A percentile compares a stretch with the other conserved stretches of the same genome.
These are phyloP conservation scores for Phylloscopus trochilus DNA, from an alignment of 2,113 vertebrate genomes.

Conservation along the genomic window DNA sequence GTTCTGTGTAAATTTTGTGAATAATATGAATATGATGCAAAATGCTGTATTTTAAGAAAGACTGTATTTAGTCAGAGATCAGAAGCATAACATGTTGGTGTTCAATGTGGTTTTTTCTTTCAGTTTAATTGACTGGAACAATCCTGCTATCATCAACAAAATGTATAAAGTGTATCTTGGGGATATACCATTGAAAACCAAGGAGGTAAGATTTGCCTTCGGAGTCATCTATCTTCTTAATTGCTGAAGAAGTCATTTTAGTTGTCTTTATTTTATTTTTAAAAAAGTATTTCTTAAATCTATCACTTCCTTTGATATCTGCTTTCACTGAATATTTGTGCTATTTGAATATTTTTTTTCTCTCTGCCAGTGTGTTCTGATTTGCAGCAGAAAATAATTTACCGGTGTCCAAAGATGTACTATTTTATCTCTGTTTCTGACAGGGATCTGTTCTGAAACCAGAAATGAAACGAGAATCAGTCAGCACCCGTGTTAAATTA, in stretches of 20 bases:
- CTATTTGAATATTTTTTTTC: neutral
- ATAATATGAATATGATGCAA: neutral
- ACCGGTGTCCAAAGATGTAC: neutral
- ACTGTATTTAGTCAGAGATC: neutral
- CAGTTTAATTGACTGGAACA: slow-evolving; percentile 98
- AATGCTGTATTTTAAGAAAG: neutral
- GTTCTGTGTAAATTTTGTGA: neutral
- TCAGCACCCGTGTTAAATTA: slow-evolving; percentile 95
- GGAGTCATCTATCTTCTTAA: neutral
- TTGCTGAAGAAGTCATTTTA: neutral
- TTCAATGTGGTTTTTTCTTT: neutral
- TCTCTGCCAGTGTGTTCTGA: neutral
- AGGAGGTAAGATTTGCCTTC: slow-evolving; percentile 81
- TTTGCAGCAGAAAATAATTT: neutral
- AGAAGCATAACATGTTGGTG: neutral
- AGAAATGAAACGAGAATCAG: slow-evolving; percentile 94
- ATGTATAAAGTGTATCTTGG: slow-evolving; percentile 98
- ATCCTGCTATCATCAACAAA: slow-evolving; percentile 92
- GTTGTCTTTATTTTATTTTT: neutral
- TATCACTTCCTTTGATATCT: neutral
- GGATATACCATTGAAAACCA: slow-evolving; percentile 96
- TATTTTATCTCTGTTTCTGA: neutral
- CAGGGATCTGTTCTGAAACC: slow-evolving; percentile 90
- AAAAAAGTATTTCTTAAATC: neutral
- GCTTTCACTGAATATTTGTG: neutral